phyloP scores from a whole-genome alignment of 2,797 vertebrate genomes.

The Myiotriccus ornatus region DNA sequence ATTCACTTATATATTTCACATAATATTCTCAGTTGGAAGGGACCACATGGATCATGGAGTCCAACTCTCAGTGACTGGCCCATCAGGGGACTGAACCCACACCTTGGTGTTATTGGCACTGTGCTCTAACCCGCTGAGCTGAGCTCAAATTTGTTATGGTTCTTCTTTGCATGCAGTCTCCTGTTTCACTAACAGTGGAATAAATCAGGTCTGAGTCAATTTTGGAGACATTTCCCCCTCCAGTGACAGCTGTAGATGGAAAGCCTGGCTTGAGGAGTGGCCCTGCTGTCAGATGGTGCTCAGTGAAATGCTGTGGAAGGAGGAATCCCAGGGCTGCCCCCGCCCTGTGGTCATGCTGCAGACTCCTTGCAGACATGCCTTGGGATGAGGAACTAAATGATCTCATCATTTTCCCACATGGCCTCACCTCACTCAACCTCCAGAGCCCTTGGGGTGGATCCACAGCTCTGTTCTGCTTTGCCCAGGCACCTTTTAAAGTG shows the following conservation, averaged over 20 bases:
- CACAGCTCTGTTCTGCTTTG: neutral
- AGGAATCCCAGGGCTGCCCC: neutral
- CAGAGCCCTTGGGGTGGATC: neutral
- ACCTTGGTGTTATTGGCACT: neutral
- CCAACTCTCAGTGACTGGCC: neutral
- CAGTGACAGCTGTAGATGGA: neutral
- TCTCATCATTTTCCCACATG: neutral
- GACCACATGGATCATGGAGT: neutral
- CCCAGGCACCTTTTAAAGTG: neutral
- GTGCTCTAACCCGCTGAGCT: neutral
- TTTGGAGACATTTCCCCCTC: neutral
- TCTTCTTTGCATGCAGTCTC: neutral
- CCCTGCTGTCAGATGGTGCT: neutral
- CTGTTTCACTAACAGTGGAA: neutral
- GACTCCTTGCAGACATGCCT: neutral
- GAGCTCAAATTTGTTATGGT: rapidly evolving
- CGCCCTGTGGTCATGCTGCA: neutral
- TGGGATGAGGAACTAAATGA: neutral
- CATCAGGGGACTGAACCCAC: neutral
- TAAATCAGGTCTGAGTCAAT: neutral
- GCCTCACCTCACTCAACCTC: neutral
- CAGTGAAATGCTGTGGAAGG: neutral
- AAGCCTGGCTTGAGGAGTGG: neutral
- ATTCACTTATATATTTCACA: neutral
- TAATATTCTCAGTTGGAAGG: neutral